Percentiles rank a stretch among this genome's conserved stretches.
These are phyloP conservation scores for Brachionus paranguensis DNA, from an alignment of 1,140 invertebrate species.

Conservation along the genomic window DNA sequence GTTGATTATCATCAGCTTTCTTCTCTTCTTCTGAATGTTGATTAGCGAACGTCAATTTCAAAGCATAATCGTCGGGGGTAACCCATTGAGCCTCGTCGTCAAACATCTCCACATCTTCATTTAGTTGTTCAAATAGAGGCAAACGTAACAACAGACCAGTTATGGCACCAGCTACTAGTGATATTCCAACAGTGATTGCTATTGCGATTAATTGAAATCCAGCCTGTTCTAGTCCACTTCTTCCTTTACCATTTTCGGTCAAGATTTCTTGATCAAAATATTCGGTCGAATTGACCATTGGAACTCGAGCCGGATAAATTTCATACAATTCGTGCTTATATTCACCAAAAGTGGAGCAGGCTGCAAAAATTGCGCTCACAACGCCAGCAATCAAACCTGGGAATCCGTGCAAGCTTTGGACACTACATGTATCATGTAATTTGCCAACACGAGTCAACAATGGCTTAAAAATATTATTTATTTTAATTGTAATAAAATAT, in stretches of 20 bases:
- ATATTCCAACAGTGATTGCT: slow-evolving; percentile 64
- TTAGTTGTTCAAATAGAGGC: slow-evolving; percentile 33
- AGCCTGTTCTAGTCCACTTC: slow-evolving; percentile 67
- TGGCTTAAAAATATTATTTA: not conserved
- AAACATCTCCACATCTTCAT: slow-evolving; percentile 37
- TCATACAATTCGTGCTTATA: slow-evolving; percentile 55
- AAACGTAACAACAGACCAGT: slow-evolving; percentile 60
- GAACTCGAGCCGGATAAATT: not conserved
- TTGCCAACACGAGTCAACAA: slow-evolving; percentile 56
- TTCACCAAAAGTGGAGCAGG: slow-evolving; percentile 61
- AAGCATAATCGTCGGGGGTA: slow-evolving; percentile 34
- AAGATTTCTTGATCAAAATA: not conserved
- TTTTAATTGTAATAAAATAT: not conserved
- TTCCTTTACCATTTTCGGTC: slow-evolving; percentile 58
- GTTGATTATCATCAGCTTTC: not conserved
- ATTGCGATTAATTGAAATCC: slow-evolving; percentile 71
- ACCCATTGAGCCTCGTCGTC: slow-evolving; percentile 39
- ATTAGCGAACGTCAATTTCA: slow-evolving; percentile 26
- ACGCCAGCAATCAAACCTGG: slow-evolving; percentile 78
- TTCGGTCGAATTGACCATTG: not conserved
- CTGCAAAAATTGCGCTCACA: slow-evolving; percentile 69
- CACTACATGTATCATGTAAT: slow-evolving; percentile 86
- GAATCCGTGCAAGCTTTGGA: slow-evolving; percentile 91
- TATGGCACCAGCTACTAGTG: slow-evolving; percentile 68
- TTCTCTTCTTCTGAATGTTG: not conserved